These are phyloP conservation scores for Bimastos eiseni DNA, from an alignment of 2,888 invertebrate genomes.

Conservation along the genomic window DNA sequence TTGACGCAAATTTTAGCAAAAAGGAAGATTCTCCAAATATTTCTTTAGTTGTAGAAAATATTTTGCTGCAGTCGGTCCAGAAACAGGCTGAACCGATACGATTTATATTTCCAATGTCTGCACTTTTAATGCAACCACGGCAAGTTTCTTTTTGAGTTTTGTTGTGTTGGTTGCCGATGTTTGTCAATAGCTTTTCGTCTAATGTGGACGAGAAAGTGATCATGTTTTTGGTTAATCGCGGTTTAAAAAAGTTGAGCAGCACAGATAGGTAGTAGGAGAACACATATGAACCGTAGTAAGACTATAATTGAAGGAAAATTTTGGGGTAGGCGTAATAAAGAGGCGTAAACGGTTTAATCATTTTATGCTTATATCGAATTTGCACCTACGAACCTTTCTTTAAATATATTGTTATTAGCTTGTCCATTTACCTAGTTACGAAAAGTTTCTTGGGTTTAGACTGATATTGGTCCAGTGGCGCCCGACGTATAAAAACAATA, in stretches of 20 bases:
- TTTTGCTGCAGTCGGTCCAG: not conserved
- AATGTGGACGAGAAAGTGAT: not conserved
- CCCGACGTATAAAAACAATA: too few relatives aligned
- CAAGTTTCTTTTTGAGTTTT: not conserved
- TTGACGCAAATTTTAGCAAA: not conserved
- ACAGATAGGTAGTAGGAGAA: not conserved
- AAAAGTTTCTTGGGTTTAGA: too few relatives aligned
- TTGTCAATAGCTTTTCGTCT: too few relatives aligned
- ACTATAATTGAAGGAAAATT: not conserved
- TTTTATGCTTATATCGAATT: not conserved
- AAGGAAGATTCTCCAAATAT: not conserved
- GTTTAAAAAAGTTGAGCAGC: not conserved
- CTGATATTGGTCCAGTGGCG: too few relatives aligned
- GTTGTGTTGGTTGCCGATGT: not conserved
- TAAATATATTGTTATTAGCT: too few relatives aligned
- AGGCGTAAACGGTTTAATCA: not conserved
- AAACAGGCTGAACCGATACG: not conserved
- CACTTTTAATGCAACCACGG: slow-evolving; percentile 4
- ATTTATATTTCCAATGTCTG: not conserved
- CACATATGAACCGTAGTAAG: not conserved
- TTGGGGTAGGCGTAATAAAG: not conserved
- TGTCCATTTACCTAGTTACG: too few relatives aligned
- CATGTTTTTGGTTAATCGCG: not conserved
- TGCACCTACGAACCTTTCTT: too few relatives aligned
- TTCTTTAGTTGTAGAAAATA: not conserved